Percentiles rank a stretch among this genome's conserved stretches.
Evolutionary conservation across 1,140 invertebrate species (phyloP).

Genomic region (Ceratina australensis): DNA sequence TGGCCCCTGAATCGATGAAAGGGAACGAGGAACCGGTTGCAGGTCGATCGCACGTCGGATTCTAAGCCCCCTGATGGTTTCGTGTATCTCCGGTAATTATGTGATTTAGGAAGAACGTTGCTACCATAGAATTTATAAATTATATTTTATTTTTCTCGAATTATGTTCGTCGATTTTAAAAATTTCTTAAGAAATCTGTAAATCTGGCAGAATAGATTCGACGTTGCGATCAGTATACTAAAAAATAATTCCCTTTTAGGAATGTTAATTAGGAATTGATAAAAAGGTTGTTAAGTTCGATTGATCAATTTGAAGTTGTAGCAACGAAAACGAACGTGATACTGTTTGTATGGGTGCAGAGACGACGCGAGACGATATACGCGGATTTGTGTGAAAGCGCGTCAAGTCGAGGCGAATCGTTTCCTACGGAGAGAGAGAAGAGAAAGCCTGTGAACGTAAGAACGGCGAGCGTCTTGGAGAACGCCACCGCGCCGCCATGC

Average conservation of each 20-base stretch:
- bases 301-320: neutral
- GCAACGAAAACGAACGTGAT: conserved; percentile 24
- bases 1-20: conserved; percentile 63
- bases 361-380: conserved; percentile 37
- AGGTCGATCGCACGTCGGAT: conserved; percentile 60
- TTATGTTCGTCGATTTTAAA: no score
- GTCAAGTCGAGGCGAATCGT: conserved; percentile 70
- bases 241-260: no score
- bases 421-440: conserved; percentile 76
- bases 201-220: no score
- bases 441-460: conserved; percentile 79
- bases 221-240: no score
- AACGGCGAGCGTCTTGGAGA: conserved; percentile 61
- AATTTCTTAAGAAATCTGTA: no score
- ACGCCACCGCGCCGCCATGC: conserved; percentile 50
- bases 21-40: conserved; percentile 69
- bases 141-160: neutral
- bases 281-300: neutral
- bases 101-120: neutral
- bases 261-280: neutral
- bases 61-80: conserved; percentile 55
- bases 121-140: neutral
- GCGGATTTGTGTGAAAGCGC: conserved; percentile 75
- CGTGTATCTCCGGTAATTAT: conserved; percentile 43
- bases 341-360: conserved; percentile 24